Evolutionary conservation across 2,113 vertebrate genomes (phyloP).

Genomic region (Catagonus wagneri): DNA sequence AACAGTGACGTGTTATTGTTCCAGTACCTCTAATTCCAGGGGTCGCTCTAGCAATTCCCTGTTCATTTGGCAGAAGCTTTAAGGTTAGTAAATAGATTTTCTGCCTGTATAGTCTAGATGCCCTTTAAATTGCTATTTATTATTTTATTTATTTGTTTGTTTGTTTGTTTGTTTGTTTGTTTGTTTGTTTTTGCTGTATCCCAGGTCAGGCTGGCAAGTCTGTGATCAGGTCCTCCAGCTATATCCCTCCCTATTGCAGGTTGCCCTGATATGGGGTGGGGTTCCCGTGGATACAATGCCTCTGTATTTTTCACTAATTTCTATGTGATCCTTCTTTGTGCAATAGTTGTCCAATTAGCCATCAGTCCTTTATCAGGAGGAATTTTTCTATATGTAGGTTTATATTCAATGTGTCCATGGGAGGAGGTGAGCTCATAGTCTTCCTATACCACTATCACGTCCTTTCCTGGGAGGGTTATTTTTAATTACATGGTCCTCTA

Average conservation of each 20-base stretch:
- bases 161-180: too few species aligned
- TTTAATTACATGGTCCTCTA: not conserved
- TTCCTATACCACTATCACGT: not conserved
- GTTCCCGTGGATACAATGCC: not conserved
- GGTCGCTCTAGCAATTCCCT: not conserved
- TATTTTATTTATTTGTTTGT: too few species aligned
- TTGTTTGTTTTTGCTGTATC: not conserved
- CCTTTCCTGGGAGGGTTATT: not conserved
- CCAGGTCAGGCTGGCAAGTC: not conserved
- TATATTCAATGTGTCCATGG: not conserved
- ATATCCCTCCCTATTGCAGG: not conserved
- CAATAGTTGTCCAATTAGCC: not conserved
- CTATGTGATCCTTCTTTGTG: not conserved
- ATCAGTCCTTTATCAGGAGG: not conserved
- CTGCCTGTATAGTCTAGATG: too few species aligned
- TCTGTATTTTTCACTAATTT: not conserved
- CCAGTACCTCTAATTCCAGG: too few species aligned
- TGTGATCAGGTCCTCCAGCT: not conserved
- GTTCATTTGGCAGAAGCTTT: not conserved
- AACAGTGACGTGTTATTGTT: not conserved
- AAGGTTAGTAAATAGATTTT: not conserved
- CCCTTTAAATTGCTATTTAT: not conserved
- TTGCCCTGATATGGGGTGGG: not conserved
- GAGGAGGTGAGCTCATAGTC: not conserved
- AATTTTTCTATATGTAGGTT: not conserved